A percentile compares a stretch with the other conserved stretches of the same genome.
Conservation (phyloP, 2,888 invertebrate species). For the Aradus depressus region DNA sequence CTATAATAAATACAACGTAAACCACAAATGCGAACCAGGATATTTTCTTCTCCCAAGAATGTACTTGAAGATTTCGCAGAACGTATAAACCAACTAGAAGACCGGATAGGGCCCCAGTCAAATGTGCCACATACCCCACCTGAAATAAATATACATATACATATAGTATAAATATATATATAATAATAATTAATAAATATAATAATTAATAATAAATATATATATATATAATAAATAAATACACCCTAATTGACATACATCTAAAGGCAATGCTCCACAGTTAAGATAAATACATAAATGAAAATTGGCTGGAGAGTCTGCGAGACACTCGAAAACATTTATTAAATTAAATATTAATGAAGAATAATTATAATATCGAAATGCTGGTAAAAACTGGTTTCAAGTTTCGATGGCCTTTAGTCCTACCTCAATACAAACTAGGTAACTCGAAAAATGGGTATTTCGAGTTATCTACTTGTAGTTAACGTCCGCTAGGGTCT, state of each 20-base stretch:
- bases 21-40: slow-evolving; percentile 71
- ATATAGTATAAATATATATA: background rate
- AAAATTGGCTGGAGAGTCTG: too few relatives aligned
- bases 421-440: too few relatives aligned
- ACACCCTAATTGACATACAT: slow-evolving; percentile 8
- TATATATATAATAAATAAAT: background rate
- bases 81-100: slow-evolving; percentile 70
- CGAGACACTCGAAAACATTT: too few relatives aligned
- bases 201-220: background rate
- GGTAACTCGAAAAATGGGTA: too few relatives aligned
- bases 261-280: too few relatives aligned
- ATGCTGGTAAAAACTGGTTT: too few relatives aligned
- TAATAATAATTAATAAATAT: background rate
- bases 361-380: too few relatives aligned
- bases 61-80: slow-evolving; percentile 67
- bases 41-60: slow-evolving; percentile 66
- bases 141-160: slow-evolving; percentile 35
- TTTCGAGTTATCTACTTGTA: too few relatives aligned
- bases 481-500: too few relatives aligned
- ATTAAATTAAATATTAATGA: too few relatives aligned
- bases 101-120: slow-evolving; percentile 85
- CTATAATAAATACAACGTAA: slow-evolving; percentile 57
- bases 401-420: too few relatives aligned
- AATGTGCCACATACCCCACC: slow-evolving; percentile 88
- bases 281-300: too few relatives aligned